phyloP scores from a whole-genome alignment of 2,797 vertebrate genomes.

The Astyanax mexicanus region DNA sequence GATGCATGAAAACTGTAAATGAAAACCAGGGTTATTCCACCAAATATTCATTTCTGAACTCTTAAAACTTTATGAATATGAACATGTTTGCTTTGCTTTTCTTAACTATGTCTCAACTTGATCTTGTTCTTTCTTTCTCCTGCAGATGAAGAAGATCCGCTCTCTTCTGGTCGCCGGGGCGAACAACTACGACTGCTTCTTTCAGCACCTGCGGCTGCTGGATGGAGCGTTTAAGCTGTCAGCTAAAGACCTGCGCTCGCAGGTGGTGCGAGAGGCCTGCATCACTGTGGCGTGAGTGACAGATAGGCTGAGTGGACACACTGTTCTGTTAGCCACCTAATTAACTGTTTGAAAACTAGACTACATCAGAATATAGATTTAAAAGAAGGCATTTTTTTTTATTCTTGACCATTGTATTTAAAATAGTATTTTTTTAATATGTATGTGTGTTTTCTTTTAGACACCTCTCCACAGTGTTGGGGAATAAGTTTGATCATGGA shows the following conservation, averaged over 20 bases:
- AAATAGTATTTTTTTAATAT: constrained; percentile 25
- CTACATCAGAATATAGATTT: not conserved
- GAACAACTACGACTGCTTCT: constrained; percentile 92
- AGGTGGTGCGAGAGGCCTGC: constrained; percentile 97
- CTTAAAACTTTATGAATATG: too few relatives aligned
- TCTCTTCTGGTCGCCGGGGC: constrained; percentile 94
- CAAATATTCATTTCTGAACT: too few relatives aligned
- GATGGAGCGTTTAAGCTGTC: constrained; percentile 97
- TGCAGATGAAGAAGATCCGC: constrained; percentile 92
- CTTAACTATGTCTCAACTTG: not conserved
- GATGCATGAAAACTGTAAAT: too few relatives aligned
- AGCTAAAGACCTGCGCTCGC: constrained; percentile 95
- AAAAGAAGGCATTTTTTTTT: not conserved
- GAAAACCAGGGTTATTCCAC: too few relatives aligned
- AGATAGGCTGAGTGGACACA: not conserved
- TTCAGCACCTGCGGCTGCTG: constrained; percentile 93
- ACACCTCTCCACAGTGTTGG: constrained; percentile 90
- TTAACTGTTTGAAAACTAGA: not conserved
- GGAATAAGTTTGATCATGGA: constrained; percentile 97
- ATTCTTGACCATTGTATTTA: too few relatives aligned
- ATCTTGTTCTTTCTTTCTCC: constrained; percentile 48
- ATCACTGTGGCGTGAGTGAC: constrained; percentile 95
- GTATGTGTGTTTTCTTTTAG: constrained; percentile 63
- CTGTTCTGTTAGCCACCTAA: not conserved
- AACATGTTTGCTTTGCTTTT: too few relatives aligned